phyloP scores from a whole-genome alignment of 2,113 vertebrate species.

The Ifrita kowaldi region DNA sequence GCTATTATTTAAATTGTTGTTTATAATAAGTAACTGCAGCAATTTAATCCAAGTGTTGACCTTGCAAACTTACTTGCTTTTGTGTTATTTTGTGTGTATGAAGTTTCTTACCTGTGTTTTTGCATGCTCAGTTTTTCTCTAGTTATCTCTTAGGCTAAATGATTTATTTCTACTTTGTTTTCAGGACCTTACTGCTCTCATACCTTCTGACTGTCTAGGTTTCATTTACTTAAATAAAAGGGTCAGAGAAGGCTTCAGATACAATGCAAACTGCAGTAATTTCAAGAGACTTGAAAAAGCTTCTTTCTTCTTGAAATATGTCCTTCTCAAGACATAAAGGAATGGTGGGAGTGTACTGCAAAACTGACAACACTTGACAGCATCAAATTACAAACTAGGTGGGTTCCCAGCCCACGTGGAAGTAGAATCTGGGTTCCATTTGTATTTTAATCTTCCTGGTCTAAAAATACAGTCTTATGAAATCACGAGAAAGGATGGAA shows the following conservation, averaged over 20 bases:
- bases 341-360: background rate
- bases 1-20: background rate
- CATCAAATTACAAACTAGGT: background rate
- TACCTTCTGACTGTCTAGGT: background rate
- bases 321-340: background rate
- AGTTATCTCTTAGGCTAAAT: background rate
- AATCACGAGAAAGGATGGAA: background rate
- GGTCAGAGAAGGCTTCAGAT: background rate
- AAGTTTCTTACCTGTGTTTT: background rate
- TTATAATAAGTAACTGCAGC: background rate
- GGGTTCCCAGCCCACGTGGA: background rate
- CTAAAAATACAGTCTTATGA: background rate
- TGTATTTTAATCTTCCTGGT: background rate
- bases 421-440: background rate
- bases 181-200: background rate
- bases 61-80: background rate
- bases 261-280: background rate
- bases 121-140: background rate
- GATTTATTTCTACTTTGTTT: background rate
- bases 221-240: background rate
- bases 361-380: background rate
- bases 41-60: background rate
- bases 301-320: background rate
- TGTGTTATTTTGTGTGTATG: background rate
- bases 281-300: background rate